Conservation (phyloP, 2,797 vertebrate genomes). For the Gambusia yucatana region DNA sequence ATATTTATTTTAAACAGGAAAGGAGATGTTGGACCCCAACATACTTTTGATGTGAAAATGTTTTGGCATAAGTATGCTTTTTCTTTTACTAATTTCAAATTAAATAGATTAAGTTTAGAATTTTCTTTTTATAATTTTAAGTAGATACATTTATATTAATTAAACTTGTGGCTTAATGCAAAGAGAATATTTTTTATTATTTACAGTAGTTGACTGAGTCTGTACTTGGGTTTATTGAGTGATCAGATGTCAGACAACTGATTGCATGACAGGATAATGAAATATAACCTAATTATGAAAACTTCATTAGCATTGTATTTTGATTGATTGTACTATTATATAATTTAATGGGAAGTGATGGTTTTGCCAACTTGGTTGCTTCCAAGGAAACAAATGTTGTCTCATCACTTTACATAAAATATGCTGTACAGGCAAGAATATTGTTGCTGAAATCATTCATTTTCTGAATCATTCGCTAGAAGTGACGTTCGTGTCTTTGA, state of each 20-base stretch:
- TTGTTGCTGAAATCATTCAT: background rate
- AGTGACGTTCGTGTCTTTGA: background rate
- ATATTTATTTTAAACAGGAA: background rate
- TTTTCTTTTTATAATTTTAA: background rate
- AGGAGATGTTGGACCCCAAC: background rate
- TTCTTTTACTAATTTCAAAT: background rate
- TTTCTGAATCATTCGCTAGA: background rate
- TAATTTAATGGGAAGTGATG: background rate
- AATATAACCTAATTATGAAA: background rate
- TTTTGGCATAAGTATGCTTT: background rate
- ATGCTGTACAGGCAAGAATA: background rate
- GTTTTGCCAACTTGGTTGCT: background rate
- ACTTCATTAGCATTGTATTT: background rate
- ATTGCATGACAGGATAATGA: background rate
- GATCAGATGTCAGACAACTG: background rate
- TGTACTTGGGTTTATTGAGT: background rate
- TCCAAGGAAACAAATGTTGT: background rate
- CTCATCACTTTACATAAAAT: background rate
- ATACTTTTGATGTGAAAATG: background rate
- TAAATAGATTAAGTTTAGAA: background rate
- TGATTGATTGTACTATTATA: background rate
- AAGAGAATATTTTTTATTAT: no score
- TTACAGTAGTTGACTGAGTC: background rate
- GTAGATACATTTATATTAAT: background rate
- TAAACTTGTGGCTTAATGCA: background rate